These are phyloP conservation scores for Anguilla pacifica DNA, from an alignment of 2,797 vertebrate genomes.

Conservation along the genomic window DNA sequence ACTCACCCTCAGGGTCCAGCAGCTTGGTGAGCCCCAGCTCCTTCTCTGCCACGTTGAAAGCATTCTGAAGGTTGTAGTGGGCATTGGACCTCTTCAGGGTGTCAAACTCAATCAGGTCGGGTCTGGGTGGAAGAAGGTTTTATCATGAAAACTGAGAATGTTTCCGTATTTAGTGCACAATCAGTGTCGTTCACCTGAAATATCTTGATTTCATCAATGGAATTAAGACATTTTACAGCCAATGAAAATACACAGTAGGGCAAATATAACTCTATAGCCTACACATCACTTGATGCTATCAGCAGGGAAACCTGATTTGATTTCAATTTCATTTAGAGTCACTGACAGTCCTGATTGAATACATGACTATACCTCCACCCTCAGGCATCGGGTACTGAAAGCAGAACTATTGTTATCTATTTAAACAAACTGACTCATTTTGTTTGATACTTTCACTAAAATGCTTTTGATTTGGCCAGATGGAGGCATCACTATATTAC, in stretches of 20 bases:
- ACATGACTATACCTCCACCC: background rate
- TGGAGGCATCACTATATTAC: background rate
- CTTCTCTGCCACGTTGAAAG: conserved; percentile 88
- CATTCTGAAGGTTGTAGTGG: conserved; percentile 93
- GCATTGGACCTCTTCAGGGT: conserved; percentile 89
- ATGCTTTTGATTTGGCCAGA: background rate
- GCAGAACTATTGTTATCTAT: background rate
- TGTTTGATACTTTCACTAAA: background rate
- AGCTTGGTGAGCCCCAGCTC: conserved; percentile 94
- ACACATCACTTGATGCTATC: background rate
- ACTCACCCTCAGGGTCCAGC: conserved; percentile 94
- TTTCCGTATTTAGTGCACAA: background rate
- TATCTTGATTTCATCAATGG: background rate
- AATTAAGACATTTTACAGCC: background rate
- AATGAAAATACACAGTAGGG: background rate
- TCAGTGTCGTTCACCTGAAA: background rate
- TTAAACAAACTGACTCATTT: background rate
- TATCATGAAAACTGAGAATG: background rate
- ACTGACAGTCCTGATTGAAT: background rate
- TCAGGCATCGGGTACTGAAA: background rate
- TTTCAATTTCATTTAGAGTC: background rate
- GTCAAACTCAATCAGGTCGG: conserved; percentile 91
- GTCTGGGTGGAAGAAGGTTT: conserved; percentile 62
- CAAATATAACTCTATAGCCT: background rate
- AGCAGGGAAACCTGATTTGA: background rate